Evolutionary conservation across 2,113 vertebrate species (phyloP).

Genomic region (Axis porcinus): DNA sequence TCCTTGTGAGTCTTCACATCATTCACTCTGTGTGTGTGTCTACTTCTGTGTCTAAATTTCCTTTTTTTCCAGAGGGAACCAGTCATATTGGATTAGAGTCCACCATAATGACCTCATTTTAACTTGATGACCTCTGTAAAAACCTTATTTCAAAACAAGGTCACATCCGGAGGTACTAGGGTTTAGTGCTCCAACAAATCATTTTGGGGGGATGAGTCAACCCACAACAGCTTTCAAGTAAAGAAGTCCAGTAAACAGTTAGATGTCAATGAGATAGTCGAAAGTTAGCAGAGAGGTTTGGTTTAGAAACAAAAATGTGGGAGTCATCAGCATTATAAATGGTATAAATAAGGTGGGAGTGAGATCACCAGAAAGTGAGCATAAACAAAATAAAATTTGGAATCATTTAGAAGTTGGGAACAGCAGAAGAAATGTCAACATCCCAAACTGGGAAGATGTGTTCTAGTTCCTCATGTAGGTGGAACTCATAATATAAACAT

Average conservation of each 20-base stretch:
- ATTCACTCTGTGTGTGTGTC: background rate
- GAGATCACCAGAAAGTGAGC: conserved; percentile 26
- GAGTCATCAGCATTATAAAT: background rate
- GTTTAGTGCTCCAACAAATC: background rate
- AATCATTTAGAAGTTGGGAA: conserved; percentile 17
- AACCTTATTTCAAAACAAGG: background rate
- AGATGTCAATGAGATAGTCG: background rate
- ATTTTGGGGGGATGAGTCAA: background rate
- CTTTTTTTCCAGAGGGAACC: background rate
- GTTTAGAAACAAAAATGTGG: background rate
- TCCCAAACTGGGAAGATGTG: background rate
- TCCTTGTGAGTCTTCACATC: background rate
- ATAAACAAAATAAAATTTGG: conserved; percentile 21
- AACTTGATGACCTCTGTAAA: background rate
- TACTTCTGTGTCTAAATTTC: background rate
- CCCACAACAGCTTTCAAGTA: background rate
- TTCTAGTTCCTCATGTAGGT: background rate
- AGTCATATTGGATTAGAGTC: background rate
- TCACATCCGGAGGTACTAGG: background rate
- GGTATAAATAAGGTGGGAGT: background rate
- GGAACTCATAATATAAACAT: background rate
- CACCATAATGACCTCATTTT: background rate
- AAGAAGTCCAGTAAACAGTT: background rate
- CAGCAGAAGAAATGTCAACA: background rate
- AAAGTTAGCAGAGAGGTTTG: background rate